Percentiles rank a stretch among this genome's conserved stretches.
Conservation (phyloP, 1,140 invertebrate genomes). For the Muscidifurax raptorellus region DNA sequence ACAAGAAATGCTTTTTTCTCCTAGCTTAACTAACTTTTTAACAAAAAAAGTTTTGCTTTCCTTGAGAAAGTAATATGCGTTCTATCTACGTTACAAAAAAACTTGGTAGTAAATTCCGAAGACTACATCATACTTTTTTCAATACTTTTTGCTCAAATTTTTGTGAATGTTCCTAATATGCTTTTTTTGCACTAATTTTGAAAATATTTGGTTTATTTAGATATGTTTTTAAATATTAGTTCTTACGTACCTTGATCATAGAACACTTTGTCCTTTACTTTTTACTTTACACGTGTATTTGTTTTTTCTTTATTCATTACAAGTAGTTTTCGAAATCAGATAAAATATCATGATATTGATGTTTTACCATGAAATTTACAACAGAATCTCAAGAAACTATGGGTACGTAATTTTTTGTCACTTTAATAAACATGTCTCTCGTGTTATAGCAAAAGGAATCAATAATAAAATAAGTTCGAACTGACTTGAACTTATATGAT, state of each 20-base stretch:
- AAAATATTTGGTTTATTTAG: background rate
- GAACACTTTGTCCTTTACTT: background rate
- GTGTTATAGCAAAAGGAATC: background rate
- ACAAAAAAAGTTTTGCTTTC: background rate
- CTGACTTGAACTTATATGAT: too few relatives aligned
- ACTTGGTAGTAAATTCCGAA: background rate
- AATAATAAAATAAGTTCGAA: background rate
- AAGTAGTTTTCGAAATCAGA: background rate
- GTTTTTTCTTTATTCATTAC: background rate
- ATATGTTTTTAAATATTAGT: too few relatives aligned
- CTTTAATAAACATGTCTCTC: background rate
- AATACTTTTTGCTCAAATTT: background rate
- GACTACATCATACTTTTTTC: background rate
- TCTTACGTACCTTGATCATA: too few relatives aligned
- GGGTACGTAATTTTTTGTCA: constrained; percentile 44
- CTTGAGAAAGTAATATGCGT: background rate
- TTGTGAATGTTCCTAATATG: background rate
- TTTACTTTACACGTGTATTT: background rate
- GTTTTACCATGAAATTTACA: constrained; percentile 6
- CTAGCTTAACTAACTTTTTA: constrained; percentile 19
- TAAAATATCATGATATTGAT: background rate
- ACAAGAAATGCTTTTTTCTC: background rate
- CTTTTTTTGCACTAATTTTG: background rate
- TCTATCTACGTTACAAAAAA: background rate
- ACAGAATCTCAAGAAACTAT: constrained; percentile 17